A percentile compares a stretch with the other conserved stretches of the same genome.
These are phyloP conservation scores for Hanleya hanleyi DNA, from an alignment of 2,888 invertebrate species.

Conservation along the genomic window DNA sequence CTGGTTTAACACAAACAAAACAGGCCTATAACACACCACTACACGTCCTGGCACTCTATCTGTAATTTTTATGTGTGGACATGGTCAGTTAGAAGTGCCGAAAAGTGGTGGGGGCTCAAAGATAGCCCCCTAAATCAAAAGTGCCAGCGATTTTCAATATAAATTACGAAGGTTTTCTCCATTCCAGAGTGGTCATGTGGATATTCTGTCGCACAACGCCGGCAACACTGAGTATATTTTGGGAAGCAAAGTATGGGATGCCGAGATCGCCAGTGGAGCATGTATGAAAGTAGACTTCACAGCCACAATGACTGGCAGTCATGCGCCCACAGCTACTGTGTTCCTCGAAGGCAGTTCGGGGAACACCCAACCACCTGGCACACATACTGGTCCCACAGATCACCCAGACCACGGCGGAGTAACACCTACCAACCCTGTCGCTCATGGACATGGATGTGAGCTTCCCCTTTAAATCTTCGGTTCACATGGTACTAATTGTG, in stretches of 20 bases:
- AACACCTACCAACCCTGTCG: not conserved
- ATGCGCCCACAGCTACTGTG: not conserved
- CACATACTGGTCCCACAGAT: not conserved
- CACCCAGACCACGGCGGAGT: not conserved
- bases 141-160: no score
- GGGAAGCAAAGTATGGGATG: not conserved
- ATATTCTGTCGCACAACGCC: not conserved
- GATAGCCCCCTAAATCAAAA: no score
- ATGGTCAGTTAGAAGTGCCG: no score
- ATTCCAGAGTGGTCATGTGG: not conserved
- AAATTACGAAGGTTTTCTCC: no score
- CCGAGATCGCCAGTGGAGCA: constrained; percentile 5
- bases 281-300: constrained; percentile 4
- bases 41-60: no score
- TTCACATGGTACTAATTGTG: no score
- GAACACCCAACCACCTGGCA: not conserved
- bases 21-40: no score
- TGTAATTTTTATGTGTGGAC: no score
- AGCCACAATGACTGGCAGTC: not conserved
- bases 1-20: no score
- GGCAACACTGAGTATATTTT: not conserved
- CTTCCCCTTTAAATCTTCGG: no score
- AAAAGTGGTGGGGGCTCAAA: no score
- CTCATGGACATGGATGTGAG: constrained; percentile 1
- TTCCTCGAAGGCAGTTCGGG: not conserved